phyloP scores from a whole-genome alignment of 1,140 invertebrate species.

The Drosophila ananassae region DNA sequence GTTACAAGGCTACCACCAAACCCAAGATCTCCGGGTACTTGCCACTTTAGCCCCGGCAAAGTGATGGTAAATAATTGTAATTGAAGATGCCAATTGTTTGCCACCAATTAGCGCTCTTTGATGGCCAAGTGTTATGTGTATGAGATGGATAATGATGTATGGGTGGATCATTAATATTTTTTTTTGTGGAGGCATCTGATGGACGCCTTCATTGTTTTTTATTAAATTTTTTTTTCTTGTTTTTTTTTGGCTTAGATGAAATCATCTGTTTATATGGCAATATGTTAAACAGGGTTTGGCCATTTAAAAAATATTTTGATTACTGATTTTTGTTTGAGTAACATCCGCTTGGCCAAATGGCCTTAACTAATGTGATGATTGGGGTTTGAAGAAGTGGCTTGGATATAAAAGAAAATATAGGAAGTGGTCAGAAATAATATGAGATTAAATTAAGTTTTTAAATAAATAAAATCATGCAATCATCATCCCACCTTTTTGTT shows the following conservation, averaged over 20 bases:
- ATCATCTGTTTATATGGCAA: constrained; percentile 36
- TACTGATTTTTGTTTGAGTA: constrained; percentile 21
- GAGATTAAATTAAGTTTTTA: no score
- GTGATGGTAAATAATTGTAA: constrained; percentile 75
- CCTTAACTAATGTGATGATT: constrained; percentile 26
- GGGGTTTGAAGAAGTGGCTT: neutral
- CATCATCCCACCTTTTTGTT: neutral
- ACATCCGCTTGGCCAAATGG: constrained; percentile 42
- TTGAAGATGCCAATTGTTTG: constrained; percentile 77
- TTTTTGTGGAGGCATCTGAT: constrained; percentile 34
- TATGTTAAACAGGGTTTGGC: constrained; percentile 40
- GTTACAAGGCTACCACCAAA: constrained; percentile 11
- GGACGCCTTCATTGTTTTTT: constrained; percentile 22
- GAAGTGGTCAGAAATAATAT: neutral
- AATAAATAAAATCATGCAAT: no score
- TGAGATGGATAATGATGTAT: constrained; percentile 33
- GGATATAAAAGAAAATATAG: neutral
- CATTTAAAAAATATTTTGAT: constrained; percentile 25
- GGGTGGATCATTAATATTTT: constrained; percentile 24
- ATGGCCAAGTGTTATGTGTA: neutral
- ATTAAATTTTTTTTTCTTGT: neutral
- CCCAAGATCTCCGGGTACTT: constrained; percentile 16
- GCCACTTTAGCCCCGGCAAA: constrained; percentile 50
- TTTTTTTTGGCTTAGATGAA: constrained; percentile 22
- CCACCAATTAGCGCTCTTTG: constrained; percentile 62